A percentile compares a stretch with the other conserved stretches of the same genome.
Conservation (phyloP, 2,113 vertebrate species). For the Alethe diademata region DNA sequence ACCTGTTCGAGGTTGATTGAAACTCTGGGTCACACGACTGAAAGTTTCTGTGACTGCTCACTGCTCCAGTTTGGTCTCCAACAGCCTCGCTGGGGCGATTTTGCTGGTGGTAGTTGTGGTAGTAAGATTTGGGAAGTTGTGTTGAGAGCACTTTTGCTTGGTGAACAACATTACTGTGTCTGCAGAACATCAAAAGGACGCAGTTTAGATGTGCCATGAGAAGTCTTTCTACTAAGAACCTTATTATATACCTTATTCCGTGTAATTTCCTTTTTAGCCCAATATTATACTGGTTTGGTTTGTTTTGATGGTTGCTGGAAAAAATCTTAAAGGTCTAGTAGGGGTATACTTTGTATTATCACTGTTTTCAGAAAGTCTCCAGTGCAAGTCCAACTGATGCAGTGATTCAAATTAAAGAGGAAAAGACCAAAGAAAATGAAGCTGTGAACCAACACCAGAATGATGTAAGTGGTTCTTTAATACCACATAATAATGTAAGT, state of each 20-base stretch:
- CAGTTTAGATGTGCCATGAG: background rate
- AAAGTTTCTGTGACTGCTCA: background rate
- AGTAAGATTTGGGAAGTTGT: background rate
- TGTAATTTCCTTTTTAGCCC: background rate
- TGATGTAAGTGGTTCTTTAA: slow-evolving; percentile 66
- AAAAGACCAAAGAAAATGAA: slow-evolving; percentile 57
- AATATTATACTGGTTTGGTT: fast-evolving
- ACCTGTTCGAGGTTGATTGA: background rate
- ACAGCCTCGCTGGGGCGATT: fast-evolving
- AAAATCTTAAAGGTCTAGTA: background rate
- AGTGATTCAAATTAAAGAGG: slow-evolving; percentile 47
- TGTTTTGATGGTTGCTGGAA: background rate
- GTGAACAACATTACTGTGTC: background rate
- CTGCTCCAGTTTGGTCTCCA: fast-evolving
- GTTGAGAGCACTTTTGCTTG: no score
- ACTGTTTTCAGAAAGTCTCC: slow-evolving; percentile 22
- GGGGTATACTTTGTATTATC: background rate
- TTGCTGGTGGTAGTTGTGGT: background rate
- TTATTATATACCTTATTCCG: fast-evolving
- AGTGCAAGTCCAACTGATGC: background rate
- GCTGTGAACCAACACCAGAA: background rate
- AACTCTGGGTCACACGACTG: no score
- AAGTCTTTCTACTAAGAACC: background rate
- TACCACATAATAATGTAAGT: background rate
- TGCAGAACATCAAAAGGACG: background rate